Evolutionary conservation across 1,140 invertebrate genomes (phyloP).

Genomic region (Microplitis mediator): DNA sequence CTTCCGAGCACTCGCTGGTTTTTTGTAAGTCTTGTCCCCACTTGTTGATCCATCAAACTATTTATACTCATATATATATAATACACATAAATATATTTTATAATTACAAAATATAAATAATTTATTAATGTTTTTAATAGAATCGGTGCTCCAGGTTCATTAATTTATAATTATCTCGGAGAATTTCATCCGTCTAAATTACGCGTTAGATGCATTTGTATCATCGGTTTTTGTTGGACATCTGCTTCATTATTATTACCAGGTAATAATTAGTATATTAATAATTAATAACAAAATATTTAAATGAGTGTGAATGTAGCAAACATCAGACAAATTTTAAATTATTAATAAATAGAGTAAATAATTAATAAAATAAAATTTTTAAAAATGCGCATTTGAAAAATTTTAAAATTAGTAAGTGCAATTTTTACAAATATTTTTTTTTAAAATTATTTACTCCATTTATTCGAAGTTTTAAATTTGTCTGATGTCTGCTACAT

Average conservation of each 20-base stretch:
- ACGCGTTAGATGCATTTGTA: constrained; percentile 66
- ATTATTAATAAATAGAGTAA: no score
- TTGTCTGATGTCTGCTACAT: no score
- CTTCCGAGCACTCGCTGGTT: constrained; percentile 64
- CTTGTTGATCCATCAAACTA: background rate
- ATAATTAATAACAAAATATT: background rate
- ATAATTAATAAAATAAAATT: no score
- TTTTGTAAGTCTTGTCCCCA: constrained; percentile 60
- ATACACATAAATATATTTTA: background rate
- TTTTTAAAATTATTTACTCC: no score
- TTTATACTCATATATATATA: background rate
- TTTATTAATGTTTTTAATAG: constrained; percentile 36
- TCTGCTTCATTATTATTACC: constrained; percentile 69
- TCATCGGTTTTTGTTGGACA: constrained; percentile 68
- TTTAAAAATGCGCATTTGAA: no score
- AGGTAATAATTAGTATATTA: constrained; percentile 51
- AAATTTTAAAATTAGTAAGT: no score
- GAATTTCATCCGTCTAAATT: constrained; percentile 67
- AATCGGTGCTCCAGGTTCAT: constrained; percentile 67
- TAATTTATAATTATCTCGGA: constrained; percentile 68
- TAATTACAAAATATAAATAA: background rate
- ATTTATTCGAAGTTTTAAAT: no score
- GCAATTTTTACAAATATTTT: no score
- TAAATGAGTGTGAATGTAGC: no score
- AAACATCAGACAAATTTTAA: no score